Evolutionary conservation across 2,113 vertebrate species (phyloP), one percentile per base, ranked within the genome.

Genomic region (Chionis minor): DNA sequence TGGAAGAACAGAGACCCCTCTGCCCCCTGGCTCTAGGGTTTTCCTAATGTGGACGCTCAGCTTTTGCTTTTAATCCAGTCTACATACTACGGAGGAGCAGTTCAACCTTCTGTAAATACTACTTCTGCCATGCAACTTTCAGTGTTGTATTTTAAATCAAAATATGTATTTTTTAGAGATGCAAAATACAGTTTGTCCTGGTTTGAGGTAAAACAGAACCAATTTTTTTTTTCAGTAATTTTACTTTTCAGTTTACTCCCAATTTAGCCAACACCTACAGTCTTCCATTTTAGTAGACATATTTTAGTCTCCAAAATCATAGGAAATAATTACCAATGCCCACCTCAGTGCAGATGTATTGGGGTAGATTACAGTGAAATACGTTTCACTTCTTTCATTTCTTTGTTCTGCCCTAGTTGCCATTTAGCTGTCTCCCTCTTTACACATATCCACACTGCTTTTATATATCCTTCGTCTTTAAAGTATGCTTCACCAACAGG

Each of bases 401-500:
- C 59, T 86, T 94, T 95, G 84, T 91, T 96, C 71, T 96, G 47
- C 67, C 63, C 59, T 80, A 24, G 51, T 94, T 94, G 70, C 71
- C 72, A 79, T 94, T 96, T 91, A 86, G 78, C 89, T n/a, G 58
- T 73, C 71, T 95, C 67, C 16, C 45, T 90, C 90, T 94, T 91
- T 91, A 85, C 86, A 90, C 54, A 62, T 51, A 96, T 20, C 67
- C 40, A 74, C 2, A 2, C 28, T 67, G 80, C 74, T 93, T 97
- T 91, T 92, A 84, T 92, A 67, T 79, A 82, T 81, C 81, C 73
- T 86, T 81, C 93, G 71, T 86, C 71, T 90, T 94, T 56, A 89
- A 93, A 89, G 78, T n/a, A 86, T 88, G 88, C 94, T 73, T 73
- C 88, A 87, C 93, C 82, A 94, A 88, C 79, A 92, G 88, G 80